These are phyloP conservation scores for Dromiciops gliroides DNA, from an alignment of 2,113 vertebrate species.

Conservation along the genomic window DNA sequence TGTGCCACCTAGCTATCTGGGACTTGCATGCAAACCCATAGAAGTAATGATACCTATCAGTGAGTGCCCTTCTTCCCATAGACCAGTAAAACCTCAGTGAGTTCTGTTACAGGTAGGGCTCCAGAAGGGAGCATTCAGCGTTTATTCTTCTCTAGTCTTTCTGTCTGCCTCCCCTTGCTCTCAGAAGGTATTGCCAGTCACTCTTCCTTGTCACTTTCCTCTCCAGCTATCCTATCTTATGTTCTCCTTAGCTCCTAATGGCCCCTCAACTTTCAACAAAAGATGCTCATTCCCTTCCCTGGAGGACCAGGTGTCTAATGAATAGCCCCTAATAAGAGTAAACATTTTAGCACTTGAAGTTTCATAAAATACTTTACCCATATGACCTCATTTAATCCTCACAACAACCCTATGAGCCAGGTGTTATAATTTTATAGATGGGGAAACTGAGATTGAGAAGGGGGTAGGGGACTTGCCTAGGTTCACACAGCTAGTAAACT, in stretches of 20 bases:
- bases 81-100: background rate
- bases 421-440: background rate
- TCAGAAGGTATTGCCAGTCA: background rate
- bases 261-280: background rate
- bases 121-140: background rate
- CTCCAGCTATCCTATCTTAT: background rate
- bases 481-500: background rate
- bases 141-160: background rate
- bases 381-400: background rate
- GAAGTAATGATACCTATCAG: background rate
- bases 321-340: background rate
- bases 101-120: background rate
- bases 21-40: background rate
- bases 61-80: background rate
- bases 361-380: background rate
- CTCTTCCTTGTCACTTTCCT: background rate
- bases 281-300: background rate
- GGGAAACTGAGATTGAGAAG: background rate
- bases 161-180: background rate
- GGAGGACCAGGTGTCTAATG: background rate
- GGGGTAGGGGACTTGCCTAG: background rate
- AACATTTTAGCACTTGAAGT: background rate
- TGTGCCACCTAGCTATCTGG: background rate
- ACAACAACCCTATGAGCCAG: background rate
- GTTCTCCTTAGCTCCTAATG: background rate